Evolutionary conservation across 2,797 vertebrate species (phyloP), one percentile per base, ranked within the genome.

Genomic region (Crax fasciolata): DNA sequence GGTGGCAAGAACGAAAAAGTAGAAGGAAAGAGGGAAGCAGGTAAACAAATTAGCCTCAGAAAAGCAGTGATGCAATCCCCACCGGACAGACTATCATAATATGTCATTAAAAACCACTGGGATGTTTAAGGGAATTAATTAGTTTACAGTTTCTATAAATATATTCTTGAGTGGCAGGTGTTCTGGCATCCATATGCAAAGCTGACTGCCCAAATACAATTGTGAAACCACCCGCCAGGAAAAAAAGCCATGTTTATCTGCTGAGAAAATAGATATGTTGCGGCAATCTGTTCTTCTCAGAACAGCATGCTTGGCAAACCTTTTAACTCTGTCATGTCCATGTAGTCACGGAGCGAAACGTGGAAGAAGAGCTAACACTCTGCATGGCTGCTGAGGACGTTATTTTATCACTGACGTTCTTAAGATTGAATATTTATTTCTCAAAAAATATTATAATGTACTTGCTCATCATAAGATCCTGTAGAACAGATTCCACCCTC

Each of bases 61-160:
- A 85, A 81, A 79, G 19, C 27, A 44, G 4, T 92, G 55, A 74
- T 82, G 38, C 11, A 93, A 93, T 76, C 81, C 57, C 70, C 77
- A 59, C 65, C 72, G 72, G 81, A 92, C 66, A 68, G 39, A 63
- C 54, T 70, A 94, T 62, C 35, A 93, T 82, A 89, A 61, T 85
- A 54, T 78, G 65, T 90, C 75, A 84, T 88, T 93, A 93, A 93
- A 97, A 97, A 73, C 20, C 43, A 51, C 73, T 38, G 70, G 54
- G 41, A 54, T 82, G 21, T 95, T 97, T 96, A 94, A 85, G 85
- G 17, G 52, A 95, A 95, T 91, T 95, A 96, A 97, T 93, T 91
- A 90, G 80, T 94, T 98, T 97, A 93, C 48, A 83, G 39, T 80
- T 95, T 95, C 88, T 95, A 92, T 94, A 97, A 97, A 96, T 95